A percentile compares a stretch with the other conserved stretches of the same genome.
Evolutionary conservation across 2,113 vertebrate species (phyloP).

Genomic region (Charadrius vociferus): DNA sequence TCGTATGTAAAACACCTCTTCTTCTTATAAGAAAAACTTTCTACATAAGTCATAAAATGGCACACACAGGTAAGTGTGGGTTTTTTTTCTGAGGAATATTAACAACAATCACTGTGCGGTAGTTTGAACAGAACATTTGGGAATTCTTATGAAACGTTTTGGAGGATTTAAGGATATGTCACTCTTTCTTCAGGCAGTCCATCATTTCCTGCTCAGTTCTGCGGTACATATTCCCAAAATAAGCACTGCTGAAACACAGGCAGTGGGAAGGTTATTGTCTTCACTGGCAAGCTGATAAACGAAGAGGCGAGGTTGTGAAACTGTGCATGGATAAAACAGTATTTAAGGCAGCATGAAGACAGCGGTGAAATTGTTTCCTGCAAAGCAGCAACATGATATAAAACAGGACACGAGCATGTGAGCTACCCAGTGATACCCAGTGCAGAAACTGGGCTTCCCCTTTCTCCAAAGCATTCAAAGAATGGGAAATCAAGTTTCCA

Average conservation of each 20-base stretch:
- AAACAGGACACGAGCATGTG: neutral
- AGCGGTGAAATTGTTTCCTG: neutral
- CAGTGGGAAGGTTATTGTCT: constrained; percentile 51
- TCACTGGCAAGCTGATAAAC: constrained; percentile 1
- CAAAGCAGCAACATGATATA: neutral
- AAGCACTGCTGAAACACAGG: neutral
- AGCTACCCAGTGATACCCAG: neutral
- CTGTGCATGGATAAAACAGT: neutral
- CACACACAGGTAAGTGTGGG: too few species aligned
- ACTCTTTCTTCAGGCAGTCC: constrained; percentile 5
- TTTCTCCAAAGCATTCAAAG: neutral
- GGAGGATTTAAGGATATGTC: neutral
- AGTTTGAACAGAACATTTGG: neutral
- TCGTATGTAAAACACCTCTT: neutral
- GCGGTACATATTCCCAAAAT: neutral
- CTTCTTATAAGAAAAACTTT: neutral
- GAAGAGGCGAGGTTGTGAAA: constrained; percentile 32
- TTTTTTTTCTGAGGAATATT: neutral
- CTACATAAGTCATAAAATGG: too few species aligned
- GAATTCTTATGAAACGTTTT: neutral
- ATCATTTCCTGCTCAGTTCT: neutral
- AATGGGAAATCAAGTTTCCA: neutral
- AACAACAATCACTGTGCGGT: neutral
- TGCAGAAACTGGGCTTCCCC: neutral
- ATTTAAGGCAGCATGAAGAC: neutral